phyloP scores from a whole-genome alignment of 2,113 vertebrate species.

The Halichoeres trimaculatus region DNA sequence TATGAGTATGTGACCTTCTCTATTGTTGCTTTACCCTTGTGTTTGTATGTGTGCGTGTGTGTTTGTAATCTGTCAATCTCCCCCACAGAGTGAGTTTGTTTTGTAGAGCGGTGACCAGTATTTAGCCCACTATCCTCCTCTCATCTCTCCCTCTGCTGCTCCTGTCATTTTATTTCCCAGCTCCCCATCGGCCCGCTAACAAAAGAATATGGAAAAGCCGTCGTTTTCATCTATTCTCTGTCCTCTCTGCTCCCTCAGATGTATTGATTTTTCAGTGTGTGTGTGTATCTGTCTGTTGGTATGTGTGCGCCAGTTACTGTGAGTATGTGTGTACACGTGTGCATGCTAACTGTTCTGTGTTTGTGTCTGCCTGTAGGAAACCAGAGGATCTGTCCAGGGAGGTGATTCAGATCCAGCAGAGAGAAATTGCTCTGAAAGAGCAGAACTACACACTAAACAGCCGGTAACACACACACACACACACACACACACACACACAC shows the following conservation, averaged over 20 bases:
- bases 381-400: conserved; percentile 95
- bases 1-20: conserved; percentile 19
- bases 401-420: conserved; percentile 92
- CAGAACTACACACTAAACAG: conserved; percentile 88
- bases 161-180: conserved; percentile 48
- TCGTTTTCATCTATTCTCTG: conserved; percentile 41
- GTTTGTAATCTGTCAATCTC: conserved; percentile 44
- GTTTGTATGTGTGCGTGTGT: background rate
- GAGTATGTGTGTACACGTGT: background rate
- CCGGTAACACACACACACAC: conserved; percentile 83
- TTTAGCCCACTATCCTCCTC: conserved; percentile 53
- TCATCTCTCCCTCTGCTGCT: conserved; percentile 53
- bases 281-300: conserved; percentile 3
- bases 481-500: conserved; percentile 12
- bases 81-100: conserved; percentile 55
- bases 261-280: conserved; percentile 55
- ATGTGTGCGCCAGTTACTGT: background rate
- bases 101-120: conserved; percentile 48
- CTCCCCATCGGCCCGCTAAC: conserved; percentile 40
- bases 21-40: conserved; percentile 5
- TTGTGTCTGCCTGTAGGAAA: conserved; percentile 82
- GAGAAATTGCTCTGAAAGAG: conserved; percentile 91
- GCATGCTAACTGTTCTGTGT: conserved; percentile 47
- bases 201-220: conserved; percentile 54
- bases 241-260: conserved; percentile 27